Conservation (phyloP, 2,113 vertebrate genomes). For the Antechinus stuartii region DNA sequence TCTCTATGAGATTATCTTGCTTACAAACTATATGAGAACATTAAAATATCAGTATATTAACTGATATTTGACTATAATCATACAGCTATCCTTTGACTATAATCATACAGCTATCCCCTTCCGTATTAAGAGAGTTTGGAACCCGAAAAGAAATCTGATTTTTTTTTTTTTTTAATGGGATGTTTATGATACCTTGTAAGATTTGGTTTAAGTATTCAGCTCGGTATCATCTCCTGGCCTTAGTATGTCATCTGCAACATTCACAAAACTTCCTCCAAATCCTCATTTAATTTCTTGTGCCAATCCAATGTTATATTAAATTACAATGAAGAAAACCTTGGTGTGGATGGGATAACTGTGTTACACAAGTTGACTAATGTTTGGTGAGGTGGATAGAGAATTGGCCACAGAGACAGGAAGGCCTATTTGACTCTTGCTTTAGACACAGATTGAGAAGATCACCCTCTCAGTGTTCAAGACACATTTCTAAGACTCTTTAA, state of each 20-base stretch:
- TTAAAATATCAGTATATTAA: neutral
- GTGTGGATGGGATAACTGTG: too few species aligned
- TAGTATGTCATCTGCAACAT: too few species aligned
- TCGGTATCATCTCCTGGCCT: too few species aligned
- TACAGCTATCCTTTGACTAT: neutral
- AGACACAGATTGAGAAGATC: neutral
- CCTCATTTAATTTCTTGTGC: too few species aligned
- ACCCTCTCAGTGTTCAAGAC: neutral
- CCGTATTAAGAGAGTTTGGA: too few species aligned
- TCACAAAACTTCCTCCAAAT: too few species aligned
- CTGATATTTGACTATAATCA: neutral
- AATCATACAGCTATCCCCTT: neutral
- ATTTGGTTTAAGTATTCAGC: too few species aligned
- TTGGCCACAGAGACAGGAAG: neutral
- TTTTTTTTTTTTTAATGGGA: too few species aligned
- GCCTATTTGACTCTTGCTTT: neutral
- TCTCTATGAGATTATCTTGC: neutral
- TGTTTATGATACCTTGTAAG: too few species aligned
- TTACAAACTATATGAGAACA: slow-evolving; percentile 49
- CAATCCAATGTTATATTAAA: too few species aligned
- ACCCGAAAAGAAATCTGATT: too few species aligned
- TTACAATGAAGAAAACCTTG: too few species aligned
- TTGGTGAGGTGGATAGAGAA: neutral
- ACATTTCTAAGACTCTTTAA: neutral
- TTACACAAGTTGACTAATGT: neutral